Base-by-base conservation (phyloP, 2,797 vertebrate genomes). In the Amblyopsis hoosieri region DNA sequence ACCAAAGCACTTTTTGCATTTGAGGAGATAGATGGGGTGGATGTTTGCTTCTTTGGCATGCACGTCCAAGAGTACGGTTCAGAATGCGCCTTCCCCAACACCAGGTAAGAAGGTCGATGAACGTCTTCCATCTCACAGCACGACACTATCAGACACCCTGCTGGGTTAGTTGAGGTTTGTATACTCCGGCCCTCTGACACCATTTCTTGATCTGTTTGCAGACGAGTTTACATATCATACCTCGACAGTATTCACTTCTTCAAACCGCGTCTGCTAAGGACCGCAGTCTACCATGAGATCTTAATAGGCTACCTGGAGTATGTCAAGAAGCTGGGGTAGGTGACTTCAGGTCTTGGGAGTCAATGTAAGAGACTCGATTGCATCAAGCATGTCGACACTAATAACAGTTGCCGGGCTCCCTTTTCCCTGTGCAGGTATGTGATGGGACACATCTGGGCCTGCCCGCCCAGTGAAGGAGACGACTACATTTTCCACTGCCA, bases 191-290 rank as follows among this genome's bases (percentile, higher is more conserved):
- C 10, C 11, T 54, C 37, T 50, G 57, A 5, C 13, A 54, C 11
- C 12, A 17, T 62, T 53, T 29, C 12, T 61, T 13, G 0, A 57
- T 12, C 72, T 69, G 69, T 4, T 75, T 55, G 1, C 81, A 99
- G 98, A 84, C 96, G 97, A 83, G 97, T 99, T 76, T 99, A 99
- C 91, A 97, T 99, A 90, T 99, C 97, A 11, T 99, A 99, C 86
- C 94, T 99, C 66, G 98, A 99, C 87, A 99, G 97, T 78, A 98
- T 99, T 90, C 98, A 99, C 91, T 99, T 99, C 94, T 99, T 99
- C 91, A 95, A 89, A 75, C 98, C 98, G 19, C 95, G 98, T 23
- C 48, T 93, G 79, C 94, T 99, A 57, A 94, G 98, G 57, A 99
- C 97, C 12, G 98, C 98, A 4, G 98, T 99, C 50, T 99, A 99